These are phyloP conservation scores for Mamestra configurata DNA, from an alignment of 1,140 invertebrate species.

Conservation along the genomic window DNA sequence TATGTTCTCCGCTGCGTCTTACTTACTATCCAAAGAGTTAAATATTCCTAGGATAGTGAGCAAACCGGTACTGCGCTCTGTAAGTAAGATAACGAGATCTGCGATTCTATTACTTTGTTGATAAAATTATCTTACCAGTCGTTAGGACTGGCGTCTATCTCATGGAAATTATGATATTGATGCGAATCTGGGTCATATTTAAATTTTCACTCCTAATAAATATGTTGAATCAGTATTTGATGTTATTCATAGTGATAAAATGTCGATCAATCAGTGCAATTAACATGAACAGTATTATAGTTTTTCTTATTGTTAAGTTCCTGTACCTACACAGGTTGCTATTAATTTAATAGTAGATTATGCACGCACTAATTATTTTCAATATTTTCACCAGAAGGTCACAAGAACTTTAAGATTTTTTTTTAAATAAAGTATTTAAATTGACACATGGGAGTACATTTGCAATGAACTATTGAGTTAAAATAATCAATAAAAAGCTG, in stretches of 20 bases:
- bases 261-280: constrained; percentile 24
- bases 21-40: no score
- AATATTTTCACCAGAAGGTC: no score
- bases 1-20: no score
- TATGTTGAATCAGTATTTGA: constrained; percentile 13
- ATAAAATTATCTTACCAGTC: neutral
- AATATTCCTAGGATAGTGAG: neutral
- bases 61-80: neutral
- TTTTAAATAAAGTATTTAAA: no score
- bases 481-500: no score
- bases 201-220: constrained; percentile 14
- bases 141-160: neutral
- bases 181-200: constrained; percentile 11
- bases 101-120: constrained; percentile 2
- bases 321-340: neutral
- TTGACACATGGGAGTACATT: no score
- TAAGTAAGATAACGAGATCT: neutral
- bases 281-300: neutral
- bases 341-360: no score
- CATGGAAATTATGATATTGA: constrained; percentile 15
- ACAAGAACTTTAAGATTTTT: no score
- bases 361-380: no score
- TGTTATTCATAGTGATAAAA: constrained; percentile 3
- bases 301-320: neutral
- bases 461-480: no score